Evolutionary conservation across 2,113 vertebrate species (phyloP), one percentile per base, ranked within the genome.

Genomic region (Aegotheles bennettii): DNA sequence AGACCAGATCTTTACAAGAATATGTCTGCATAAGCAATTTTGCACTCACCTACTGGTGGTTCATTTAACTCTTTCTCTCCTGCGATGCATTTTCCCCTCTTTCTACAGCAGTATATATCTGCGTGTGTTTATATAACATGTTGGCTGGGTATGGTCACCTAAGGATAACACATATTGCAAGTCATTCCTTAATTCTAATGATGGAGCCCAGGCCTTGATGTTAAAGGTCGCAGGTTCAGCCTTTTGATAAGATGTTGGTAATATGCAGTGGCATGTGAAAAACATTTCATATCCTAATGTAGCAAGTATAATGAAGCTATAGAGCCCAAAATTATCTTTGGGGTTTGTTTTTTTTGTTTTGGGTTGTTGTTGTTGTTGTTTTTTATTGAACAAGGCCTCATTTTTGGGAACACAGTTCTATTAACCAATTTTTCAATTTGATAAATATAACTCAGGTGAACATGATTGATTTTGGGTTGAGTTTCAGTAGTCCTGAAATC

Each of bases 1-100:
- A 97, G 87, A 95, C 93, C 91, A 87, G 92, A 96, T 77, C 93
- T 96, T 92, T 86, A 63, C 50, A 82, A 92, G 86, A 94, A 95
- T 95, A 84, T 73, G 78, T 60, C 91, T 96, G 75, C 31, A 67
- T 91, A 94, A 96, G 95, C 84, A 97, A 60, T 38, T 97, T 87
- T 56, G 35, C 69, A 35, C 88, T 95, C 77, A 81, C 56, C 42
- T 90, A 65, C 84, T 80, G 28, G n/a, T 82, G 13, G 21, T 47
- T 94, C 60, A 23, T 83, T 97, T 96, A 95, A 95, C 95, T 87
- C 64, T 68, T 92, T 92, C 33, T 24, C 35, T 86, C 53, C 78
- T 77, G 42, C 85, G 35, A 59, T 47, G 7, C 4, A 59, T 63
- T 67, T 87, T 56, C 16, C 42, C 17, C 9, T 89, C 45, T 77